Evolutionary conservation across 2,113 vertebrate genomes (phyloP), one percentile per base, ranked within the genome.

Genomic region (Astur gentilis): DNA sequence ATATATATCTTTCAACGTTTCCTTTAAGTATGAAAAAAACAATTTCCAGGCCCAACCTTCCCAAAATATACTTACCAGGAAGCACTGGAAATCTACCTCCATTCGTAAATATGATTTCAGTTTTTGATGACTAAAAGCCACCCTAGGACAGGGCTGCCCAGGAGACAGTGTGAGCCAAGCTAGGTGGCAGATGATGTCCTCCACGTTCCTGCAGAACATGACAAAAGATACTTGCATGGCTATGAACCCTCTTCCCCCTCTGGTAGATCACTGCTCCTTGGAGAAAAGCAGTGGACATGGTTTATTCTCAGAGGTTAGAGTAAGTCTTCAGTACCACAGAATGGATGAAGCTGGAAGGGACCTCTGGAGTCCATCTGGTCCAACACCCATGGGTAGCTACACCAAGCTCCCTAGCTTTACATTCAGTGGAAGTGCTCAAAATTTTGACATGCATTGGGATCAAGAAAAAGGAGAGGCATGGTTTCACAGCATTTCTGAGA

Each of bases 371-470:
- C 2, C 38, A 16, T 54, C 45, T 85, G 21, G 6, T 78, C 27
- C 49, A 26, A 62, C 10, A 10, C 12, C 6, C 7, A 3, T 29
- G 12, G 1, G 2, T 23, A 52, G 12, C 36, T 54, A 21, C 17
- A 26, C 4, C 29, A 32, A 73, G 10, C 6, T 66, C 44, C 65
- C 15, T 32, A 69, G 40, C 34, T 94, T 75, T 72, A 15, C 6
- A 16, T 44, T 61, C 10, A 7, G 18, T 11, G 11, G 29, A 69
- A 82, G 16, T 9, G 13, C 12, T 49, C 47, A 38, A 52, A 66
- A 58, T 72, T 58, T 67, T 67, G 32, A 5, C 0, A 0, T 42
- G 4, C 10, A 11, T 4, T 76, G 2, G 17, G 25, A 25, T 16
- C 64, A 45, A 67, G 52, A 8, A 90, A 90, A 80, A 61, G 4